Evolutionary conservation across 2,797 vertebrate genomes (phyloP).

Genomic region (Smutsia gigantea): DNA sequence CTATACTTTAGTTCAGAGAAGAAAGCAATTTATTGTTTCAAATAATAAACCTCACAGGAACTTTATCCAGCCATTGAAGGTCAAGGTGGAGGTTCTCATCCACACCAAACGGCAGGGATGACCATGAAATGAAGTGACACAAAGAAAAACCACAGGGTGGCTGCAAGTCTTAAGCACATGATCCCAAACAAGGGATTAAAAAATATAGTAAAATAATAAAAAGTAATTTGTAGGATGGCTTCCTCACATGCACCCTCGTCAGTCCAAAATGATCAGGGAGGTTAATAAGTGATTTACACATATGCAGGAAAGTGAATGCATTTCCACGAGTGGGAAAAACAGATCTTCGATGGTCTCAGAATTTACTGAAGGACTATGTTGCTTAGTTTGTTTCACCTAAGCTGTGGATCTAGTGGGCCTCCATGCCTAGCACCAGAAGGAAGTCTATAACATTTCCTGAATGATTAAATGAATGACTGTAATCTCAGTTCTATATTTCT

Average conservation of each 20-base stretch:
- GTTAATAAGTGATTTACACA: neutral
- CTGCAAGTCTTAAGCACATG: neutral
- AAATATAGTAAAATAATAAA: neutral
- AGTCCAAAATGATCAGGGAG: neutral
- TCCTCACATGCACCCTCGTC: neutral
- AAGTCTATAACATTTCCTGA: neutral
- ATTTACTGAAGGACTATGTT: neutral
- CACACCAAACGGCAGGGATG: neutral
- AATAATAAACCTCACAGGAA: slow-evolving; percentile 52
- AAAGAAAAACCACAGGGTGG: neutral
- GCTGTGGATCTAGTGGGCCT: neutral
- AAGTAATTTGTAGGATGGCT: neutral
- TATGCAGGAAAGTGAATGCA: neutral
- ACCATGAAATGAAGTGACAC: neutral
- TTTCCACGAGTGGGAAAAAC: neutral
- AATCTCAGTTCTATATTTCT: neutral
- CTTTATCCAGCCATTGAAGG: slow-evolving; percentile 62
- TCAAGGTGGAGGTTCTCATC: neutral
- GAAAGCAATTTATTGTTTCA: slow-evolving; percentile 68
- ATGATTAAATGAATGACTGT: neutral
- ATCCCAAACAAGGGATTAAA: neutral
- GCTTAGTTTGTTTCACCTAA: neutral
- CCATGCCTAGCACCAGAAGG: neutral
- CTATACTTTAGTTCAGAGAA: slow-evolving; percentile 42
- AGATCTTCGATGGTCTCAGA: neutral